Evolutionary conservation across 64 coral and sea anemone species (phyloP).

Genomic region (Actinia equina): DNA sequence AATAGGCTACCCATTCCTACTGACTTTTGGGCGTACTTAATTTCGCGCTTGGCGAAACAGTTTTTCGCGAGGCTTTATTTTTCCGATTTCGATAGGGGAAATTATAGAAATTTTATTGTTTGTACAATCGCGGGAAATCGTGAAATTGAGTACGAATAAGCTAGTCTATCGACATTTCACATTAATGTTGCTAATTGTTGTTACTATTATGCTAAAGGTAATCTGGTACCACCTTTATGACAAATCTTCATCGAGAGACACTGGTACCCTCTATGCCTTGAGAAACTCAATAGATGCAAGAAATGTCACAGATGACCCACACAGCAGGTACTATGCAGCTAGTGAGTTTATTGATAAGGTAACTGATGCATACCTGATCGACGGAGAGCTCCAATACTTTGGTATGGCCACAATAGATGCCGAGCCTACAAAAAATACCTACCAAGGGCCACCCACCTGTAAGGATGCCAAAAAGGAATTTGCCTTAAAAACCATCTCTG

Average conservation of each 20-base stretch:
- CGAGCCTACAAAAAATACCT: constrained; percentile 20
- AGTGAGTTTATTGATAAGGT: constrained; percentile 48
- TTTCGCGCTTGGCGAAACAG: no score
- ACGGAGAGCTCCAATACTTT: constrained; percentile 42
- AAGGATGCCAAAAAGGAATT: constrained; percentile 15
- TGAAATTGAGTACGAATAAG: no score
- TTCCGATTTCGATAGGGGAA: no score
- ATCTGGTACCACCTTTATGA: constrained; percentile 63
- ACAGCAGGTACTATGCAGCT: constrained; percentile 44
- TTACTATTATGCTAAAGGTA: constrained; percentile 25
- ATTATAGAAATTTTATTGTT: no score
- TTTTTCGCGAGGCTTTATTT: no score
- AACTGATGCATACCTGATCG: constrained; percentile 48
- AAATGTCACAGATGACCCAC: constrained; percentile 37
- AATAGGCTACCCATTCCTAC: no score
- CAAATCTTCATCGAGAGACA: constrained; percentile 33
- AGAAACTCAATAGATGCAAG: constrained; percentile 51
- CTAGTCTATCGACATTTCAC: no score
- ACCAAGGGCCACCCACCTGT: neutral
- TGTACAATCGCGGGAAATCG: no score
- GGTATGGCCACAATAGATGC: constrained; percentile 33
- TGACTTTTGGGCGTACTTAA: no score
- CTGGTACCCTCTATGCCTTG: constrained; percentile 42
- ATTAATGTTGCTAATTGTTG: neutral
- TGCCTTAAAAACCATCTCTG: neutral